Evolutionary conservation across 2,888 invertebrate genomes (phyloP).

Genomic region (Brachypalpus laphriformis): DNA sequence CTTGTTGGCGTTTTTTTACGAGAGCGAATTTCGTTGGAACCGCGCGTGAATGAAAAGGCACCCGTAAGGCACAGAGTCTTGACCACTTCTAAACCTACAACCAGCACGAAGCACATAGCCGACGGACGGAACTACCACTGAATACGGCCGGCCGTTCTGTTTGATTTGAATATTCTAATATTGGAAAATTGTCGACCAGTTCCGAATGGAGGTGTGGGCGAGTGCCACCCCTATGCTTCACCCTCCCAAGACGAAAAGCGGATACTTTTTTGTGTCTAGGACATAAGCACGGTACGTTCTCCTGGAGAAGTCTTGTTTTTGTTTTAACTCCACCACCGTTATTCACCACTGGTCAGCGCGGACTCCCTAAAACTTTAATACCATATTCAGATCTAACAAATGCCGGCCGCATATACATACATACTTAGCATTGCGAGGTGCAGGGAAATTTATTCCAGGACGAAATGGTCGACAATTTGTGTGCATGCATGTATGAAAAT

Average conservation of each 20-base stretch:
- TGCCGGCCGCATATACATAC: slow-evolving; percentile 6
- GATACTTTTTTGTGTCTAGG: slow-evolving; percentile 38
- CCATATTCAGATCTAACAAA: slow-evolving; percentile 35
- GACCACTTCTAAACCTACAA: slow-evolving; percentile 79
- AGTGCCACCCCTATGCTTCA: slow-evolving; percentile 21
- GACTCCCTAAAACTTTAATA: slow-evolving; percentile 38
- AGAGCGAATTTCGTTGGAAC: neutral
- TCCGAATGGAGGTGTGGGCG: slow-evolving; percentile 31
- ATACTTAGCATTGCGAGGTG: neutral
- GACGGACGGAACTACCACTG: slow-evolving; percentile 66
- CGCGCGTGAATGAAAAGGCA: slow-evolving; percentile 59
- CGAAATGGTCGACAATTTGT: slow-evolving; percentile 71
- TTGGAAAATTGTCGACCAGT: slow-evolving; percentile 75
- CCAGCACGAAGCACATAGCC: slow-evolving; percentile 37
- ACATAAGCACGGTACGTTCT: slow-evolving; percentile 39
- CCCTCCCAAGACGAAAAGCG: neutral
- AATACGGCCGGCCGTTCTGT: slow-evolving; percentile 67
- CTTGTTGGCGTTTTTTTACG: neutral
- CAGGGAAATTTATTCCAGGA: slow-evolving; percentile 69
- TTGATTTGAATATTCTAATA: slow-evolving; percentile 77
- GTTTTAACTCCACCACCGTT: slow-evolving; percentile 26
- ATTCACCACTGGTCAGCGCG: slow-evolving; percentile 59
- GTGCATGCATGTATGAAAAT: slow-evolving; percentile 67
- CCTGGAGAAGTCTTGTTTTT: neutral
- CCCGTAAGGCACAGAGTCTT: slow-evolving; percentile 79